phyloP scores from a whole-genome alignment of 2,888 invertebrate species.

The Troides aeacus region DNA sequence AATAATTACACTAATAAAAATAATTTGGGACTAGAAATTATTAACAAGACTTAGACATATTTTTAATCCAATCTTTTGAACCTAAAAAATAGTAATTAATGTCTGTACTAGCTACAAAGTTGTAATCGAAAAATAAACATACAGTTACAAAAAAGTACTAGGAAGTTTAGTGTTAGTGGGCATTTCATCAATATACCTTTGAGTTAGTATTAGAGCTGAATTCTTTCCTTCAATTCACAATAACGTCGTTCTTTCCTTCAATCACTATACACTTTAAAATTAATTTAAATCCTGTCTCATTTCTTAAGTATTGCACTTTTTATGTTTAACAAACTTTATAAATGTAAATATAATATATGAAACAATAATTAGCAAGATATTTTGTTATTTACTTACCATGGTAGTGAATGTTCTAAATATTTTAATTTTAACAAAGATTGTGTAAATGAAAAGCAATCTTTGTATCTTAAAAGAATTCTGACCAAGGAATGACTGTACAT shows the following conservation, averaged over 20 bases:
- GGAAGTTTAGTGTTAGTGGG: no score
- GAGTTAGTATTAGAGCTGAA: not conserved
- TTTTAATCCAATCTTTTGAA: no score
- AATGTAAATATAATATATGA: no score
- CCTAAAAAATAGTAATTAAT: no score
- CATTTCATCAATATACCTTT: not conserved
- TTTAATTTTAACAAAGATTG: not conserved
- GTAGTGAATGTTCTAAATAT: not conserved
- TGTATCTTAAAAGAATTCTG: not conserved
- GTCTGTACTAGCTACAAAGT: no score
- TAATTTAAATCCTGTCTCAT: not conserved
- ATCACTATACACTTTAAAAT: not conserved
- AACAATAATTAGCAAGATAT: not conserved
- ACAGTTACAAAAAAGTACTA: no score
- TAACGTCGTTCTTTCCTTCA: not conserved
- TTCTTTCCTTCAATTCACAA: not conserved
- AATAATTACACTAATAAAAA: no score
- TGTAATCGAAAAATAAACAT: no score
- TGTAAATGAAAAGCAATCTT: slow-evolving; percentile 2
- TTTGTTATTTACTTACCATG: not conserved
- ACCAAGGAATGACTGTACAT: not conserved
- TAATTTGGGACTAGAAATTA: no score
- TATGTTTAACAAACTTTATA: not conserved
- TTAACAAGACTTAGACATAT: no score
- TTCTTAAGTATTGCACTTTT: not conserved